Evolutionary conservation across 2,797 vertebrate species (phyloP).

Genomic region (Melanotaenia parkinsoni): DNA sequence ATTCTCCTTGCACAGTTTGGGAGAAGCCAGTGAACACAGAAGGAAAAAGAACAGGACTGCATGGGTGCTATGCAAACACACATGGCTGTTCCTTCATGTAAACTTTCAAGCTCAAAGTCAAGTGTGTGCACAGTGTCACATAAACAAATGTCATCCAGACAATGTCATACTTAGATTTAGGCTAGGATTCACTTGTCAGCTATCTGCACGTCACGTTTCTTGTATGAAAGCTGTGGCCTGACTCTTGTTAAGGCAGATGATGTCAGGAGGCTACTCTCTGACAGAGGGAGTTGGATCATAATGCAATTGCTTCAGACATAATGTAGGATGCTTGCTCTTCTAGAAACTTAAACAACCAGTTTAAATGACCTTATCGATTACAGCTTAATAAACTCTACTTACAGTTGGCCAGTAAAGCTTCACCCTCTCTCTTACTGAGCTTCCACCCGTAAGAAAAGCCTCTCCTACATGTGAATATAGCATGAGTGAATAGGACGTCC

Average conservation of each 20-base stretch:
- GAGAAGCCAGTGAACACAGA: conserved; percentile 23
- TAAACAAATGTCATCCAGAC: conserved; percentile 40
- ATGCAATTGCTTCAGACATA: conserved; percentile 16
- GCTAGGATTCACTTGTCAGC: conserved; percentile 49
- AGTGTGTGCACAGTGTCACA: conserved; percentile 49
- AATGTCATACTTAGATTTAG: conserved; percentile 51
- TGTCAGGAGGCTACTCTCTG: conserved; percentile 22
- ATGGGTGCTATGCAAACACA: conserved; percentile 28
- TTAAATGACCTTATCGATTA: conserved; percentile 25
- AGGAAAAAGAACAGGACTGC: conserved; percentile 36
- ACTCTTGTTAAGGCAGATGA: conserved; percentile 36
- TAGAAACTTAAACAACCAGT: conserved; percentile 3
- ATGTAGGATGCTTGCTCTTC: conserved; percentile 13
- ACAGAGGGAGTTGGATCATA: conserved; percentile 30
- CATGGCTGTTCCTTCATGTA: conserved; percentile 35
- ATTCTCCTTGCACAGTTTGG: conserved; percentile 38
- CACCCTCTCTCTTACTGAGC: background rate
- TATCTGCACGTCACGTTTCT: conserved; percentile 36
- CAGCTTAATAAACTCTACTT: conserved; percentile 5
- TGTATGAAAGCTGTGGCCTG: conserved; percentile 27
- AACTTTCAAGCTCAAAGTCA: conserved; percentile 47
- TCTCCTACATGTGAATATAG: conserved; percentile 15
- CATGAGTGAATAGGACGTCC: conserved; percentile 25
- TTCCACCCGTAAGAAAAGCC: background rate
- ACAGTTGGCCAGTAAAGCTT: background rate